phyloP scores from a whole-genome alignment of 2,888 invertebrate genomes.

The Mesochorus sp. region DNA sequence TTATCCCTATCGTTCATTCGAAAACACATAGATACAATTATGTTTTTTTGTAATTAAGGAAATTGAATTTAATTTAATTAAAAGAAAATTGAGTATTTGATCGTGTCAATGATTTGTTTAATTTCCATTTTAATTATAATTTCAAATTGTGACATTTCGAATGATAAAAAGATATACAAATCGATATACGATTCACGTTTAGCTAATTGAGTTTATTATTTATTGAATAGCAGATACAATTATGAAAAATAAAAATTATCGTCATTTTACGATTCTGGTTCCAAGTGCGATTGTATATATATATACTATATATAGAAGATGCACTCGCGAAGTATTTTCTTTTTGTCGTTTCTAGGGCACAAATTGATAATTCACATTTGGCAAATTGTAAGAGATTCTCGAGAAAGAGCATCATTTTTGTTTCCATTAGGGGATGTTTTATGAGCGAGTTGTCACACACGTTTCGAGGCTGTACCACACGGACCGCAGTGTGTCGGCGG shows the following conservation, averaged over 20 bases:
- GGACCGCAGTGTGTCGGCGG: conserved; percentile 59
- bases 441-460: conserved; percentile 65
- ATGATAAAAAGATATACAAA: not conserved
- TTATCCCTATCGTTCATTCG: too few species aligned
- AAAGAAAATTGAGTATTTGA: too few species aligned
- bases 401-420: conserved; percentile 65
- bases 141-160: not conserved
- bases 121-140: too few species aligned
- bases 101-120: too few species aligned
- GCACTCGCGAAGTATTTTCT: not conserved
- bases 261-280: not conserved
- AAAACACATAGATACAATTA: too few species aligned
- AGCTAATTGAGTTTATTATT: too few species aligned
- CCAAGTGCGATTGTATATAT: not conserved
- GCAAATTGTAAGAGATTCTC: conserved; percentile 23
- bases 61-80: too few species aligned
- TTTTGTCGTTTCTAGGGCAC: not conserved
- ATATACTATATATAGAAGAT: not conserved
- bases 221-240: too few species aligned
- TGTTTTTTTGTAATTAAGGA: too few species aligned
- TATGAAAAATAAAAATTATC: not conserved
- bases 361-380: conserved; percentile 8
- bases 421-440: conserved; percentile 68
- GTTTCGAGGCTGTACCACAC: conserved; percentile 40
- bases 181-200: not conserved